A percentile compares a stretch with the other conserved stretches of the same genome.
Conservation (phyloP, 2,113 vertebrate species). For the Zootoca vivipara region DNA sequence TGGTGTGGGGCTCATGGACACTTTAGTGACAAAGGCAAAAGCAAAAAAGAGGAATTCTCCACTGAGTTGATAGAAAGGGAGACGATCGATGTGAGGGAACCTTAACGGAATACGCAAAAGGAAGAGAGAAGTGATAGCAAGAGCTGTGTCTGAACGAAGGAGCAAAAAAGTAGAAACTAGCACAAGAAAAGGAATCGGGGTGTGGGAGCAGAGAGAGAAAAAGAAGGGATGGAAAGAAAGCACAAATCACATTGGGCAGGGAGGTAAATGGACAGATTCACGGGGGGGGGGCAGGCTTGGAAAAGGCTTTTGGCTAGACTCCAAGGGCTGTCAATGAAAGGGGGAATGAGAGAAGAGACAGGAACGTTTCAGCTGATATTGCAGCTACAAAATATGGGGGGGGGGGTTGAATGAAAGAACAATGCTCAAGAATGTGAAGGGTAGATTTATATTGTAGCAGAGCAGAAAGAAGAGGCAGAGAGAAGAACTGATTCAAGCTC, state of each 20-base stretch:
- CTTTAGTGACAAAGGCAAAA: not conserved
- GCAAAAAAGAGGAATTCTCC: not conserved
- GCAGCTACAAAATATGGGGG: not conserved
- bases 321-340: not conserved
- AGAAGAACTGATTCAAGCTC: not conserved
- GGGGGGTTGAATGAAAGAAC: not conserved
- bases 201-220: not conserved
- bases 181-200: not conserved
- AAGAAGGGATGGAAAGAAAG: not conserved
- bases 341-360: not conserved
- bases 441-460: not conserved
- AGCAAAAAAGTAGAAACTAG: not conserved
- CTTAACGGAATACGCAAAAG: not conserved
- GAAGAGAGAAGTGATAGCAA: not conserved
- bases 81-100: not conserved
- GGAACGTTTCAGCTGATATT: not conserved
- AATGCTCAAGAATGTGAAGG: not conserved
- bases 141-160: conserved; percentile 21
- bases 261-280: not conserved
- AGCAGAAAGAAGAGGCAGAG: too few relatives aligned
- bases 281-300: not conserved
- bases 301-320: not conserved
- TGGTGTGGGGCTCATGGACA: not conserved
- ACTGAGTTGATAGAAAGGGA: not conserved
- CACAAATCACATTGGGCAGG: not conserved